Evolutionary conservation across 2,797 vertebrate species (phyloP).

Genomic region (Hyperoplus immaculatus): DNA sequence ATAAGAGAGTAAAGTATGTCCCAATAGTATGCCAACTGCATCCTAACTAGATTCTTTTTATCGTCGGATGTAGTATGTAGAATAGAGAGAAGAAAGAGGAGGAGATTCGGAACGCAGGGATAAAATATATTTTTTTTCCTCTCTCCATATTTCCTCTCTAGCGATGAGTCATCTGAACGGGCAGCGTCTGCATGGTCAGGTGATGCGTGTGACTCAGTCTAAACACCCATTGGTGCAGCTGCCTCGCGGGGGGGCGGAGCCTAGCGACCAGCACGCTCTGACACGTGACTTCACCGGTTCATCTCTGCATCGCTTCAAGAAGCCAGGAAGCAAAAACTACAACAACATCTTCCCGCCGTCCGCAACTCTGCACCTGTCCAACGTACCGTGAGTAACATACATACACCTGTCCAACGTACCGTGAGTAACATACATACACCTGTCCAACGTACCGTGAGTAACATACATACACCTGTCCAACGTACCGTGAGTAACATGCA

Average conservation of each 20-base stretch:
- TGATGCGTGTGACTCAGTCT: constrained; percentile 89
- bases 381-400: constrained; percentile 95
- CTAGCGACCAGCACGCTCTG: constrained; percentile 86
- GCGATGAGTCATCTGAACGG: constrained; percentile 92
- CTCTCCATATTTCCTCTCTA: constrained; percentile 38
- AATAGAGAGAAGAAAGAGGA: too few species aligned
- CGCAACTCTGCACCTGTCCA: constrained; percentile 93
- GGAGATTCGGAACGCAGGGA: too few species aligned
- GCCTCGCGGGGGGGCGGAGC: constrained; percentile 84
- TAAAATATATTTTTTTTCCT: too few species aligned
- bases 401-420: constrained; percentile 97
- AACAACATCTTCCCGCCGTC: constrained; percentile 94
- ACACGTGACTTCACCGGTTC: constrained; percentile 93
- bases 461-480: constrained; percentile 96
- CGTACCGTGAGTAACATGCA: too few species aligned
- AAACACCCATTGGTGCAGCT: constrained; percentile 91
- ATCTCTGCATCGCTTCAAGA: constrained; percentile 94
- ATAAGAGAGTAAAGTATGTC: too few species aligned
- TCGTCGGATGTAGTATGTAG: too few species aligned
- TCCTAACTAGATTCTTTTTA: too few species aligned
- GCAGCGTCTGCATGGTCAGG: constrained; percentile 91
- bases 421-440: too few species aligned
- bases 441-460: constrained; percentile 97
- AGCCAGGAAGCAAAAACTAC: constrained; percentile 91
- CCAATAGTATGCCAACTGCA: too few species aligned